Conservation (phyloP, 2,888 invertebrate genomes). For the Choreutis nemorana region DNA sequence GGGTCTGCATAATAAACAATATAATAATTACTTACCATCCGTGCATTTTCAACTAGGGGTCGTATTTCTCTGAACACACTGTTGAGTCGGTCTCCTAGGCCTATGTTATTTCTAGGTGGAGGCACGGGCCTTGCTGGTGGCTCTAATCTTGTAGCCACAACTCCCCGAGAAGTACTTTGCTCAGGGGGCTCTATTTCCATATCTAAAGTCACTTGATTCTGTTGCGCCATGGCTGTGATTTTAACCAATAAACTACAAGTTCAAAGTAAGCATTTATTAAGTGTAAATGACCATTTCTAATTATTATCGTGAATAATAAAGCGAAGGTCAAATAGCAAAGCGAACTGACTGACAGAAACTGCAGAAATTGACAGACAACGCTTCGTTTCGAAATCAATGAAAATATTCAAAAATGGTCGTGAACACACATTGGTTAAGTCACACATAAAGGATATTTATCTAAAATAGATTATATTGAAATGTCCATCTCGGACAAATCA, state of each 20-base stretch:
- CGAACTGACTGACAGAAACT: conserved; percentile 7
- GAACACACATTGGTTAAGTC: too few relatives aligned
- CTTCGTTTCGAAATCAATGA: conserved; percentile 5
- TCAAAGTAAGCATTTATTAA: conserved; percentile 8
- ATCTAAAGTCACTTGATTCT: conserved; percentile 48
- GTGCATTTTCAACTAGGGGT: conserved; percentile 71
- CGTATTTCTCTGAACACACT: conserved; percentile 69
- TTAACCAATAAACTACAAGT: conserved; percentile 2
- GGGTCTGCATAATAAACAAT: not conserved
- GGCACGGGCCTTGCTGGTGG: conserved; percentile 32
- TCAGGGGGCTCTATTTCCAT: conserved; percentile 41
- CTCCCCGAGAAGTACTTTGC: conserved; percentile 31
- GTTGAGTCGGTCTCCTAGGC: conserved; percentile 50
- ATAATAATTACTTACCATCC: conserved; percentile 37
- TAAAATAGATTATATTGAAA: too few relatives aligned
- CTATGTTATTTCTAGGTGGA: conserved; percentile 37
- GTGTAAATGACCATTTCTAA: conserved; percentile 6
- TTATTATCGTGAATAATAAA: conserved; percentile 14
- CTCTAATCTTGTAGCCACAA: conserved; percentile 37
- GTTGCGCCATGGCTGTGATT: conserved; percentile 36
- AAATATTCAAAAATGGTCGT: too few relatives aligned
- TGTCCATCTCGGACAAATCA: too few relatives aligned
- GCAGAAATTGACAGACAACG: conserved; percentile 6
- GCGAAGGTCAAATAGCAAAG: conserved; percentile 19
- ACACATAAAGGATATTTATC: too few relatives aligned